These are phyloP conservation scores for Diplodus puntazzo DNA, from an alignment of 2,797 vertebrate genomes.

Conservation along the genomic window DNA sequence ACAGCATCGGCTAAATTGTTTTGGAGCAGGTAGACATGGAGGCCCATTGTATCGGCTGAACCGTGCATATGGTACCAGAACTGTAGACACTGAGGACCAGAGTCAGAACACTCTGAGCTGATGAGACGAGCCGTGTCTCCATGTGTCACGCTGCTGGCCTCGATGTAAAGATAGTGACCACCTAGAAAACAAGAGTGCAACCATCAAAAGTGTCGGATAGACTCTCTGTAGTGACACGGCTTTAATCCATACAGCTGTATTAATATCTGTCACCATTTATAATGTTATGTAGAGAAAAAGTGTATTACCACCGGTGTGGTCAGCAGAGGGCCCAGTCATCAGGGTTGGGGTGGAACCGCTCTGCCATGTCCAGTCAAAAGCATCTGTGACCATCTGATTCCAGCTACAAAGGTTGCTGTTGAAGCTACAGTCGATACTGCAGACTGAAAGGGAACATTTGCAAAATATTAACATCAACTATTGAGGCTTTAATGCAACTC, in stretches of 20 bases:
- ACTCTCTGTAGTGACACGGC: background rate
- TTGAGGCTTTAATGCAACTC: slow-evolving; percentile 10
- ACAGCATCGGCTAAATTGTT: slow-evolving; percentile 44
- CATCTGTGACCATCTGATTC: slow-evolving; percentile 79
- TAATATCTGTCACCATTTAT: background rate
- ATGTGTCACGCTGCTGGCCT: slow-evolving; percentile 64
- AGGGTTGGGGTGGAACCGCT: slow-evolving; percentile 77
- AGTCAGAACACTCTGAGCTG: slow-evolving; percentile 74
- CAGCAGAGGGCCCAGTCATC: slow-evolving; percentile 80
- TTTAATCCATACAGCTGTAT: background rate
- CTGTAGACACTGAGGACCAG: slow-evolving; percentile 83
- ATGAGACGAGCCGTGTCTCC: slow-evolving; percentile 82
- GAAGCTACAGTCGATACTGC: slow-evolving; percentile 58
- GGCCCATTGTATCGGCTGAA: slow-evolving; percentile 83
- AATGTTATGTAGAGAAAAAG: background rate
- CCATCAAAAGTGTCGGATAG: background rate
- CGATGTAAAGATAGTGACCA: slow-evolving; percentile 84
- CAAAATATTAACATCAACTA: slow-evolving; percentile 10
- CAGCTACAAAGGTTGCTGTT: slow-evolving; percentile 72
- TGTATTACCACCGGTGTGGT: slow-evolving; percentile 81
- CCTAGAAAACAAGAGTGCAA: slow-evolving; percentile 50
- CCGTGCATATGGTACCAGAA: slow-evolving; percentile 88
- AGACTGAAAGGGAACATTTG: slow-evolving; percentile 62
- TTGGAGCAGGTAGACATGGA: slow-evolving; percentile 79
- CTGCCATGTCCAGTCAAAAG: slow-evolving; percentile 84